These are phyloP conservation scores for Palythoa heliodiscus DNA, from an alignment of 92 coral and sea anemone genomes.

Conservation along the genomic window DNA sequence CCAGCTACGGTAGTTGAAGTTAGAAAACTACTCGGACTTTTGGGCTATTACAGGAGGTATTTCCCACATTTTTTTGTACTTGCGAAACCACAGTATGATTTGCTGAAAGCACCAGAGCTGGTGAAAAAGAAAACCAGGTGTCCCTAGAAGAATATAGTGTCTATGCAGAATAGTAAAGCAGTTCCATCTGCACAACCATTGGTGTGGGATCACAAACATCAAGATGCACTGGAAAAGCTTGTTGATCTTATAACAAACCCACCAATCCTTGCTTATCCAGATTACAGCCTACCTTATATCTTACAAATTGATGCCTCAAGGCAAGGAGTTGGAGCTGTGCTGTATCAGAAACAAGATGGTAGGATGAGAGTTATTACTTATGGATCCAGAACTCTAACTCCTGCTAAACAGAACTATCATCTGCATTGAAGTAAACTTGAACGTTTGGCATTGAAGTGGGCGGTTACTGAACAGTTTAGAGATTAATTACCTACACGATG, in stretches of 20 bases:
- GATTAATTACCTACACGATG: neutral
- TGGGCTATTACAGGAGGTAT: constrained; percentile 41
- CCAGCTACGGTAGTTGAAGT: constrained; percentile 60
- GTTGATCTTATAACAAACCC: constrained; percentile 37
- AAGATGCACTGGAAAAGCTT: constrained; percentile 29
- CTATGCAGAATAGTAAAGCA: constrained; percentile 2
- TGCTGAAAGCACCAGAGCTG: constrained; percentile 14
- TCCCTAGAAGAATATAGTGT: constrained; percentile 17
- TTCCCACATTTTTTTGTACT: constrained; percentile 37
- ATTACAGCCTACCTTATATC: constrained; percentile 39
- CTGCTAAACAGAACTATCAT: constrained; percentile 24
- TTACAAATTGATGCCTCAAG: constrained; percentile 54
- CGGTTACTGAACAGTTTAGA: constrained; percentile 19
- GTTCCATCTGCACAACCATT: constrained; percentile 29
- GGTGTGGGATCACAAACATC: constrained; percentile 41
- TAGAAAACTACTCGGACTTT: constrained; percentile 45
- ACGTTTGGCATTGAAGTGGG: constrained; percentile 35
- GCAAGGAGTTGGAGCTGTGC: constrained; percentile 19
- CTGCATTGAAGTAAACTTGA: too few relatives aligned
- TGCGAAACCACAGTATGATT: constrained; percentile 45
- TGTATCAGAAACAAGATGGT: constrained; percentile 44
- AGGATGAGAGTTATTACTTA: constrained; percentile 48
- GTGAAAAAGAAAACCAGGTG: too few relatives aligned
- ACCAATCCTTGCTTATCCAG: constrained; percentile 42
- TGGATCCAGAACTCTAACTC: constrained; percentile 51